Base-by-base conservation (phyloP, 2,888 invertebrate genomes). In the Ectemnius cavifrons region DNA sequence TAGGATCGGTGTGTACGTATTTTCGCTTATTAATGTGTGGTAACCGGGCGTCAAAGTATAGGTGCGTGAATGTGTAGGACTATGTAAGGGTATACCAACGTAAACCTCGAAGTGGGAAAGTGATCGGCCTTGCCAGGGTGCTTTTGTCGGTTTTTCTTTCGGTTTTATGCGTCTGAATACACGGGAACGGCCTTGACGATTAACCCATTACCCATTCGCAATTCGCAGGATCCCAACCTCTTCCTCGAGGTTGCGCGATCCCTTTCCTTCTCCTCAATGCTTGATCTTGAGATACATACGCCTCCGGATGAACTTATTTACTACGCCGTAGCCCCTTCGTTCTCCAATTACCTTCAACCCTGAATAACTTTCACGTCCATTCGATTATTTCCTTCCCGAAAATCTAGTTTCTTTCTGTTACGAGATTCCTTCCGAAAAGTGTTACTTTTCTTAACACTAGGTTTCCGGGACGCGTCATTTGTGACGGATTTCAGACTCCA, bases 61-160 rank as follows among this genome's bases (percentile, higher is more conserved):
- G 1, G 5, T 14, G 16, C 52, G 16, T 16, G 6, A 52, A 3
- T 11, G 52, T 52, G 52, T 13, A 52, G 1, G 16, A 37, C 37
- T 52, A 16, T 52, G 52, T 52, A 16, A 52, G n/a, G 16, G 52
- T 52, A 37, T 37, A 8, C 8, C 37, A 11, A 4, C 5, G 4
- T 37, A 37, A 37, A 37, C 11, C 37, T 37, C 37, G 37, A 52
- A 2, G 5, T 5, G 52, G 16, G 16, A 52, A 52, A 52, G 16
- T 16, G 16, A 52, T 52, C 52, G 52, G 13, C 52, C 52, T 52
- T 52, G 52, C 16, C 52, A 14, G 52, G 52, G 52, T 52, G 52
- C 16, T 16, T 52, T 52, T 16, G n/a, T 52, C 52, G 14, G 13
- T 16, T 52, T 52, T 52, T 52, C 52, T 52, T 52, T 52, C 52